Conservation (phyloP, 2,113 vertebrate genomes). For the Tragulus kanchil region DNA sequence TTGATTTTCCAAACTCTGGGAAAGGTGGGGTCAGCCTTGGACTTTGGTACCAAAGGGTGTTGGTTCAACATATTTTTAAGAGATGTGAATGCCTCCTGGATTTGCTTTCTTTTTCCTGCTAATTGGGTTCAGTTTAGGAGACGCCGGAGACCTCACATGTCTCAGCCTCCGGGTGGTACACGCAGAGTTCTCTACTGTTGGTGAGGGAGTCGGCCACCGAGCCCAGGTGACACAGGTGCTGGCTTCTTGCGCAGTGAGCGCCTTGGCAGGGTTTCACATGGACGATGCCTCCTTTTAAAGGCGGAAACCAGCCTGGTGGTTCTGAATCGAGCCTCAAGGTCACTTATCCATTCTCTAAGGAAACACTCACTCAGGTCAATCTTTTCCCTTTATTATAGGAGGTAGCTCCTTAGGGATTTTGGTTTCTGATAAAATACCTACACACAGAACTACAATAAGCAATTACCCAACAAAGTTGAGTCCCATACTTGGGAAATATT, state of each 20-base stretch:
- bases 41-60: neutral
- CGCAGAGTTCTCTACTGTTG: neutral
- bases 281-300: neutral
- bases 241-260: neutral
- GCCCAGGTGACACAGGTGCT: neutral
- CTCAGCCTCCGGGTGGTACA: neutral
- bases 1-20: slow-evolving; percentile 4
- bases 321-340: neutral
- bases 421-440: slow-evolving; percentile 37
- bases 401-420: neutral
- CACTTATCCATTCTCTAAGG: neutral
- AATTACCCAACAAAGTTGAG: neutral
- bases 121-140: neutral
- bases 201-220: neutral
- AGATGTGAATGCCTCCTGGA: neutral
- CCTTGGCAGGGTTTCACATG: neutral
- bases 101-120: neutral
- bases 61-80: neutral
- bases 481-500: slow-evolving; percentile 88
- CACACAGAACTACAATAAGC: neutral
- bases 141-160: too few species aligned
- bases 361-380: neutral
- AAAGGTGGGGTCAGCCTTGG: neutral
- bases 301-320: neutral
- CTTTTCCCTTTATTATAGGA: neutral